phyloP scores from a whole-genome alignment of 2,797 vertebrate species.

The Nyctibius grandis region DNA sequence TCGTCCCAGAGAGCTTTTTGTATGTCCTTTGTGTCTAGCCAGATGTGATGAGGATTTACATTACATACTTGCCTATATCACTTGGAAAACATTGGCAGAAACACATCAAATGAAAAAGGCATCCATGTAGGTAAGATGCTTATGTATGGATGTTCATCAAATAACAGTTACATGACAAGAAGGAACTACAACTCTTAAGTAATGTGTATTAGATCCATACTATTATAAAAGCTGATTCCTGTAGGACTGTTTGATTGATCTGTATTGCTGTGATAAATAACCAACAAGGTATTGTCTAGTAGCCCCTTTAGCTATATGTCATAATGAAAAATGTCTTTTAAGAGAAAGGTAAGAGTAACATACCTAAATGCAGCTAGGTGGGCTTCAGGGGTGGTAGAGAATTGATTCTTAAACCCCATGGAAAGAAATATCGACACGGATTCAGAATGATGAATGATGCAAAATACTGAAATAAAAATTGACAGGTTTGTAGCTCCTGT shows the following conservation, averaged over 20 bases:
- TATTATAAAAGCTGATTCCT: neutral
- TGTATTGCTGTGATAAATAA: neutral
- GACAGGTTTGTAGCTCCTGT: neutral
- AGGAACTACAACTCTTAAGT: neutral
- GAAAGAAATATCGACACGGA: neutral
- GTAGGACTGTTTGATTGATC: neutral
- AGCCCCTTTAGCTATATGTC: neutral
- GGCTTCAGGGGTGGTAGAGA: neutral
- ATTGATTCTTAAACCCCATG: neutral
- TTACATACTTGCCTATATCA: neutral
- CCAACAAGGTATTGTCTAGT: neutral
- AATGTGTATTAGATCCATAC: neutral
- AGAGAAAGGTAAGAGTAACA: neutral
- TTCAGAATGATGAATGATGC: neutral
- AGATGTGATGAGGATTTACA: neutral
- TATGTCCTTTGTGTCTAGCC: neutral
- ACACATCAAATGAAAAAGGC: neutral
- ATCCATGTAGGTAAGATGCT: fast-evolving
- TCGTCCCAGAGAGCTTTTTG: neutral
- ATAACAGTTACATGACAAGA: neutral
- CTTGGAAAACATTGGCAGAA: neutral
- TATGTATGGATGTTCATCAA: neutral
- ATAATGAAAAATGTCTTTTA: neutral
- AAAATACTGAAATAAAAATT: neutral
- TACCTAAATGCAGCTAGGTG: neutral